A percentile compares a stretch with the other conserved stretches of the same genome.
phyloP scores from a whole-genome alignment of 2,113 vertebrate species.

The Catagonus wagneri region DNA sequence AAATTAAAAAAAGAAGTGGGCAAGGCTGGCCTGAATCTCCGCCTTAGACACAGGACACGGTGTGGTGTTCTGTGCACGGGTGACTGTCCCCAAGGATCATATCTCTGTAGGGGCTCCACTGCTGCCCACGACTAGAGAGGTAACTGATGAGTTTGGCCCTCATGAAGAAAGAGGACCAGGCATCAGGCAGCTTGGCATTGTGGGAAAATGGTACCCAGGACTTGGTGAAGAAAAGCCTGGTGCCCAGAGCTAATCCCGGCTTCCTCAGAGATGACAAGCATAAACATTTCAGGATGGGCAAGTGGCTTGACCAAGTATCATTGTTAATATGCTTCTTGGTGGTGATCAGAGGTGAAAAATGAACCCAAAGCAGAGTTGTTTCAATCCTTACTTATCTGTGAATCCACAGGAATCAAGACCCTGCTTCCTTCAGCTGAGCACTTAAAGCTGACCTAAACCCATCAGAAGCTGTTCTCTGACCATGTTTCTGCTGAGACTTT shows the following conservation, averaged over 20 bases:
- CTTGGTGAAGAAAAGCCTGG: neutral
- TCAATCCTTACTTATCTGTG: neutral
- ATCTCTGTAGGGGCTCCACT: neutral
- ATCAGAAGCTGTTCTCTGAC: neutral
- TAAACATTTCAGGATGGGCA: neutral
- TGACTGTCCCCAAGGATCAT: too few species aligned
- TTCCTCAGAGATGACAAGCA: neutral
- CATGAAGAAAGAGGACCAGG: fast-evolving
- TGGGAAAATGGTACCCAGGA: neutral
- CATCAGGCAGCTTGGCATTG: neutral
- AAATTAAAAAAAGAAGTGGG: neutral
- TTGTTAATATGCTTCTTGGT: neutral
- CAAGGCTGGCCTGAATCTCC: fast-evolving
- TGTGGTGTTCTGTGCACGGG: fast-evolving
- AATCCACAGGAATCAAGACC: neutral
- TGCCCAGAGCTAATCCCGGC: neutral
- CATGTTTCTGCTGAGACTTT: neutral
- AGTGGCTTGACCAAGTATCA: neutral
- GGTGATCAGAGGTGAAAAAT: neutral
- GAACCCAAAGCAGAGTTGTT: neutral
- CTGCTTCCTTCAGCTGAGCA: neutral
- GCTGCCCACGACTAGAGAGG: neutral
- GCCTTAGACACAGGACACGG: too few species aligned
- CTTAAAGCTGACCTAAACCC: neutral
- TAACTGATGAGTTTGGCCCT: neutral